Evolutionary conservation across 2,888 invertebrate genomes (phyloP), one percentile per base, ranked within the genome.

Genomic region (Lasius platythorax): DNA sequence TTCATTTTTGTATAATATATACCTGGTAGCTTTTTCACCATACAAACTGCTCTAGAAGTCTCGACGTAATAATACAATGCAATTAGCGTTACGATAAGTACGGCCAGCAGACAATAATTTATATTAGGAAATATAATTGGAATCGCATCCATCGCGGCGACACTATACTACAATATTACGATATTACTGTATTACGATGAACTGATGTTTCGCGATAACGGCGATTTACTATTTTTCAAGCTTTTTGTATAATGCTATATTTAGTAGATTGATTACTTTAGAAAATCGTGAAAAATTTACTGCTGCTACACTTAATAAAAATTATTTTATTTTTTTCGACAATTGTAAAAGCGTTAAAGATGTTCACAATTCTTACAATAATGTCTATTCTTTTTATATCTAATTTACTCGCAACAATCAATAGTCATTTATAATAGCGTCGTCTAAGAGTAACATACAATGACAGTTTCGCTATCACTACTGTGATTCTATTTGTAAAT

Each of bases 11-110:
- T 18, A 50, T 5, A 12, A 18, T 61, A 83, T 84, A n/a, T 88
- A 95, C 95, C 93, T 87, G 95, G 95, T 23, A 95, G 58, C 84
- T 94, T 94, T 8, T 90, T 91, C n/a, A 93, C 93, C 61, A 94
- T 82, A 37, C 84, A 88, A 3, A 94, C 86, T 78, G 91, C 83
- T 66, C 93, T 87, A 40, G 82, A 84, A 9, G 86, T 92, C 50
- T 93, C 91, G 0, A 94, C 89, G 58, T 95, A 94, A 87, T 93
- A 95, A 85, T 95, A 93, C 30, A 92, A 61, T 9, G 91, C 93
- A 64, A 91, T 87, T 30, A 95, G 90, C 11, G 90, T 84, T 0
- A 91, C 83, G 8, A 92, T 74, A 4, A 94, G 85, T 0, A 94
- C 90, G 3, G 93, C 43, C n/a, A 95, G 85, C 0, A 93, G 92